Evolutionary conservation across 2,797 vertebrate genomes (phyloP).

Genomic region (Galago senegalensis): DNA sequence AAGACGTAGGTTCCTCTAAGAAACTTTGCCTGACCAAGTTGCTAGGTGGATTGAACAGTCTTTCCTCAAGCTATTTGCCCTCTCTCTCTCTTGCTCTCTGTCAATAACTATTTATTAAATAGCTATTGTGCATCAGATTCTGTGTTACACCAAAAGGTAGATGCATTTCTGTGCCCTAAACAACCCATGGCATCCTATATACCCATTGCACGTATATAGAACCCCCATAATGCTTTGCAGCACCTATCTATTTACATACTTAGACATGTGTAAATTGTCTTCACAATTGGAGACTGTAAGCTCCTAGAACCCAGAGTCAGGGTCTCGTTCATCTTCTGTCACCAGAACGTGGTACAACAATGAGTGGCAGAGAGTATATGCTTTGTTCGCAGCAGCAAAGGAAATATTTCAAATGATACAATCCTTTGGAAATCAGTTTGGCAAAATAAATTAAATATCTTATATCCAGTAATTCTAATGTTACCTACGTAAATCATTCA

Average conservation of each 20-base stretch:
- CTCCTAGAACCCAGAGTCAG: background rate
- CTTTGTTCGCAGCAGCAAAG: background rate
- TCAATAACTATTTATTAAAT: constrained; percentile 13
- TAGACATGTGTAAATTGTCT: background rate
- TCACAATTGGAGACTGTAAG: background rate
- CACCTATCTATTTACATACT: no score
- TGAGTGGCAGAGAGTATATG: background rate
- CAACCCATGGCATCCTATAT: background rate
- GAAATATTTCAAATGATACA: constrained; percentile 4
- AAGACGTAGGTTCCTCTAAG: constrained; percentile 55
- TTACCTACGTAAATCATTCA: constrained; percentile 8
- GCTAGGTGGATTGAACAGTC: background rate
- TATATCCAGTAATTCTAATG: background rate
- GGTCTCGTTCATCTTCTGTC: background rate
- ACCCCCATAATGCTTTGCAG: background rate
- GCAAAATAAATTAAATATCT: constrained; percentile 40
- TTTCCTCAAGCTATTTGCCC: background rate
- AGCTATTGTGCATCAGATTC: background rate
- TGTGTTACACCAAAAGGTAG: background rate
- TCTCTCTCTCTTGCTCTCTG: background rate
- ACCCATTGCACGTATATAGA: background rate
- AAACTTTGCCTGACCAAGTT: constrained; percentile 13
- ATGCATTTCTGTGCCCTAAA: background rate
- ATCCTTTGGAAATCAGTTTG: constrained; percentile 26
- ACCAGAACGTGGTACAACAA: background rate